Evolutionary conservation across 2,797 vertebrate genomes (phyloP), one percentile per base, ranked within the genome.

Genomic region (Manis javanica): DNA sequence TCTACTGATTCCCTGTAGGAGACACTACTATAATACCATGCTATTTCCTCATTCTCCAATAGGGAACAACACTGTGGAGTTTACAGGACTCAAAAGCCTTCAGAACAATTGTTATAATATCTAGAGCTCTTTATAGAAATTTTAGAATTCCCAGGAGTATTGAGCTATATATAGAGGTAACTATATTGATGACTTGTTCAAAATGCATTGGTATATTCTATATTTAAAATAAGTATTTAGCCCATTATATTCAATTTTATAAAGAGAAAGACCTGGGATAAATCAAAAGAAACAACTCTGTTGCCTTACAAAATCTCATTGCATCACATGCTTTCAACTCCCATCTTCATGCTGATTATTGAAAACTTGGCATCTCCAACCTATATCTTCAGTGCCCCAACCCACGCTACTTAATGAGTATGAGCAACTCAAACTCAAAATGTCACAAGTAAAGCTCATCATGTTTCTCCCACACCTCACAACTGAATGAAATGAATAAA

Each of bases 161-260:
- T 77, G 51, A 88, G 21, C 5, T 69, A 90, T 57, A 26, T 68
- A 68, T n/a, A n/a, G 74, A 66, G 7, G 39, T 14, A 82, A 89
- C 10, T 63, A 37, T 24, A 82, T 13, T 34, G 39, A 72, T 86
- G 49, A 39, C 1, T 55, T 84, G 21, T 75, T 88, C 23, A 86
- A 88, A 93, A 72, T 53, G 9, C 49, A 81, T 75, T 94, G 23
- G 2, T 51, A 31, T 81, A 46, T 49, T 75, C 26, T 77, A 78
- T 53, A 66, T 85, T 85, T 93, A 92, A 95, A 75, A 71, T 85
- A 64, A 42, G 39, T 57, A 75, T 34, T 92, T 68, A 74, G 3
- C 3, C 88, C 31, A 68, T 34, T 53, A 14, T 49, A 37, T 79
- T 63, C 4, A 77, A 42, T 78, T 78, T 94, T 64, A 83, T 78